phyloP scores from a whole-genome alignment of 2,113 vertebrate species.

The Shinisaurus crocodilurus region DNA sequence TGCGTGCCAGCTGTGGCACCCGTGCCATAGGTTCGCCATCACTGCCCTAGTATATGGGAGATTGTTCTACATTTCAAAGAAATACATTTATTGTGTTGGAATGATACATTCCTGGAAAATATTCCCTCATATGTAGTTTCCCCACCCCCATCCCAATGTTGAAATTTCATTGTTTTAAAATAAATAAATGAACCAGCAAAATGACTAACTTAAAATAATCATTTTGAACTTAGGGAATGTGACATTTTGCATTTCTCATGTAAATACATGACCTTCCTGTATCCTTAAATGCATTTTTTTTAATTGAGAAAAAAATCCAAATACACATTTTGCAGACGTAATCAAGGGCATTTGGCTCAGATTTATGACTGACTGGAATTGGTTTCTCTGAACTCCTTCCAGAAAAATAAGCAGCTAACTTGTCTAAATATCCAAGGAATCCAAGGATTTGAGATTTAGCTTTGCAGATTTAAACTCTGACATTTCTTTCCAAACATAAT shows the following conservation, averaged over 20 bases:
- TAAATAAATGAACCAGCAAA: background rate
- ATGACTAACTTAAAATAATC: background rate
- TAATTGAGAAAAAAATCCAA: background rate
- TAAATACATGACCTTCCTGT: background rate
- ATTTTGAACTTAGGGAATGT: background rate
- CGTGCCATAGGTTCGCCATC: too few relatives aligned
- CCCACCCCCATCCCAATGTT: background rate
- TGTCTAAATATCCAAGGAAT: background rate
- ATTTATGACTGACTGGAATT: background rate
- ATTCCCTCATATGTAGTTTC: background rate
- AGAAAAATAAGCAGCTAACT: background rate
- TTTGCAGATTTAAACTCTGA: background rate
- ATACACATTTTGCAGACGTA: background rate
- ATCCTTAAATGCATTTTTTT: background rate
- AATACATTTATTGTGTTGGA: background rate
- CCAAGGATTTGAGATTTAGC: constrained; percentile 37
- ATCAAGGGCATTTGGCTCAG: background rate
- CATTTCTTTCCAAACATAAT: constrained; percentile 14
- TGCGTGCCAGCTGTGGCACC: too few relatives aligned
- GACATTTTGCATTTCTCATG: background rate
- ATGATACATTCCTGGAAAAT: background rate
- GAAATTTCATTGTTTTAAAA: background rate
- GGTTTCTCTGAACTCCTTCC: constrained; percentile 7
- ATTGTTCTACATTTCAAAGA: background rate
- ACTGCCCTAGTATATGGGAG: background rate